Conservation (phyloP, 23 tunicate genomes). For the Ascidia mentula region DNA sequence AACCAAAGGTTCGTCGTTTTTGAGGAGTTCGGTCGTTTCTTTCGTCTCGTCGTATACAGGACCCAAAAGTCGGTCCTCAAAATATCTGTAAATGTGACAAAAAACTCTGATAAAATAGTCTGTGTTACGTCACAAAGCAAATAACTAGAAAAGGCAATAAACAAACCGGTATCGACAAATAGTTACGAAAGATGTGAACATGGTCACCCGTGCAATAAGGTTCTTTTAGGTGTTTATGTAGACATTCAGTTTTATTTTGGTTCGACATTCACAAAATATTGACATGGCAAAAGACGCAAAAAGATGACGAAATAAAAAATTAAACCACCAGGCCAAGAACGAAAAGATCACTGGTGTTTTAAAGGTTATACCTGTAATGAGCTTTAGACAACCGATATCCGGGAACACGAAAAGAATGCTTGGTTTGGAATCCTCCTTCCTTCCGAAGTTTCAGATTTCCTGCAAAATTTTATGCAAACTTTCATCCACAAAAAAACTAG, state of each 20-base stretch:
- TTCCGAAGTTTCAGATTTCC: not conserved
- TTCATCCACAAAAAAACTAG: too few relatives aligned
- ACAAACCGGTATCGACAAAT: too few relatives aligned
- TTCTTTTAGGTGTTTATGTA: too few relatives aligned
- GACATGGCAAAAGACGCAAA: too few relatives aligned
- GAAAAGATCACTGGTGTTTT: too few relatives aligned
- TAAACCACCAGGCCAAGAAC: too few relatives aligned
- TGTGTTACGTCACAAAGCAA: not conserved
- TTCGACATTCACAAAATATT: too few relatives aligned
- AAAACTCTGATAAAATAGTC: not conserved
- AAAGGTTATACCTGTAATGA: constrained; percentile 1
- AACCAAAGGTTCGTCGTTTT: not conserved
- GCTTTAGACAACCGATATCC: constrained; percentile 20
- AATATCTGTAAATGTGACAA: not conserved
- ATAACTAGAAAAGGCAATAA: not conserved
- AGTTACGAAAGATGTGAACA: too few relatives aligned
- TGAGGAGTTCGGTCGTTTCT: not conserved
- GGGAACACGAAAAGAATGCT: constrained; percentile 18
- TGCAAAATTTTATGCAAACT: too few relatives aligned
- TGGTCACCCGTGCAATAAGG: too few relatives aligned
- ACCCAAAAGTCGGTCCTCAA: not conserved
- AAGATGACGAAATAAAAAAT: too few relatives aligned
- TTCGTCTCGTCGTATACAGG: constrained; percentile 1
- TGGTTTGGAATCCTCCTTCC: not conserved
- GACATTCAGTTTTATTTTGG: too few relatives aligned